Percentiles rank a stretch among this genome's conserved stretches.
phyloP scores from a whole-genome alignment of 2,797 vertebrate genomes.

The Rallus crepitans region DNA sequence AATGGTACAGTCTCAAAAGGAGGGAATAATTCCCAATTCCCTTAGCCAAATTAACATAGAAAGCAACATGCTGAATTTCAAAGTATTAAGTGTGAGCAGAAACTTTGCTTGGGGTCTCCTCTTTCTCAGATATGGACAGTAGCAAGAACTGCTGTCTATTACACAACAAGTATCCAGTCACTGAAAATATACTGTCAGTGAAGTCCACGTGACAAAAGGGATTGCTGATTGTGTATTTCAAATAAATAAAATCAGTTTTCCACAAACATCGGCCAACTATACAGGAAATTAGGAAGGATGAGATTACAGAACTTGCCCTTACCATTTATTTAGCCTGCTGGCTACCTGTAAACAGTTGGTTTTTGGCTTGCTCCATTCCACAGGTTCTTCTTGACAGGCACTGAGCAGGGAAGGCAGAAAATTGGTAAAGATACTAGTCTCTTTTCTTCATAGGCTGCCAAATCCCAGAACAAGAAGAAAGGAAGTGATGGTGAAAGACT shows the following conservation, averaged over 20 bases:
- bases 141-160: not conserved
- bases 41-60: not conserved
- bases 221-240: not conserved
- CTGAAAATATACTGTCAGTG: not conserved
- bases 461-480: not conserved
- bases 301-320: not conserved
- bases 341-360: not conserved
- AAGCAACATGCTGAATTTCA: not conserved
- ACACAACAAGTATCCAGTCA: not conserved
- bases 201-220: not conserved
- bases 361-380: not conserved
- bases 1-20: not conserved
- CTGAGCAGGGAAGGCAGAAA: not conserved
- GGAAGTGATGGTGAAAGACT: not conserved
- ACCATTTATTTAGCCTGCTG: not conserved
- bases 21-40: not conserved
- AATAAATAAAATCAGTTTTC: not conserved
- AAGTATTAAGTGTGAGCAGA: not conserved
- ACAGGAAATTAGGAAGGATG: not conserved
- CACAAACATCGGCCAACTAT: not conserved
- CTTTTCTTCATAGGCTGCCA: not conserved
- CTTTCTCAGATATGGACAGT: not conserved
- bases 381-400: fast-evolving
- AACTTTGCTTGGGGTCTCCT: not conserved
- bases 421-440: fast-evolving